Percentiles rank a stretch among this genome's conserved stretches.
These are phyloP conservation scores for Xiphorhynchus erythropygius DNA, from an alignment of 2,797 vertebrate genomes.

Conservation along the genomic window DNA sequence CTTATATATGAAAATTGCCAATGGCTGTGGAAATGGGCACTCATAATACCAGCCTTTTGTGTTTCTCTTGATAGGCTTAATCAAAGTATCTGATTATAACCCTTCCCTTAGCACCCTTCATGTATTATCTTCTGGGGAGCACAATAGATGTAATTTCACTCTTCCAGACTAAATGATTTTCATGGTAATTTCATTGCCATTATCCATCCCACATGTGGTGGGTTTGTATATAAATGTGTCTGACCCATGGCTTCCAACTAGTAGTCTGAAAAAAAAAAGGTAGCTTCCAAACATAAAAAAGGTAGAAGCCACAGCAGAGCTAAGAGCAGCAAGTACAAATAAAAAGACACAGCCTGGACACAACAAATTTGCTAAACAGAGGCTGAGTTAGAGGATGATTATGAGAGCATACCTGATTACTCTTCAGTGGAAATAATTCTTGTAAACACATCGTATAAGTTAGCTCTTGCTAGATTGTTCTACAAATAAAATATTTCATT, in stretches of 20 bases:
- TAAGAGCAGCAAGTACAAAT: background rate
- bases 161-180: slow-evolving; percentile 40
- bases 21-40: background rate
- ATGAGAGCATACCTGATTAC: background rate
- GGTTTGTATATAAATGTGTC: slow-evolving; percentile 31
- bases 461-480: background rate
- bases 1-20: slow-evolving; percentile 9
- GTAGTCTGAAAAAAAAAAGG: background rate
- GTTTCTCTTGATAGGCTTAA: slow-evolving; percentile 44
- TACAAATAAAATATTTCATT: background rate
- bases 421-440: background rate
- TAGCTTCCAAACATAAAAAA: slow-evolving; percentile 16
- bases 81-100: slow-evolving; percentile 58
- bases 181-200: slow-evolving; percentile 52
- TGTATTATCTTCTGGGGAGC: slow-evolving; percentile 26
- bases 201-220: background rate
- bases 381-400: background rate
- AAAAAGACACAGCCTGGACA: background rate
- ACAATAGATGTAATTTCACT: slow-evolving; percentile 56
- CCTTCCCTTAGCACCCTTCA: slow-evolving; percentile 27
- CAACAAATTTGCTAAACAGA: background rate
- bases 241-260: slow-evolving; percentile 34
- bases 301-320: background rate
- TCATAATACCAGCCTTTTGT: background rate
- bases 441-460: background rate